Conservation (phyloP, 2,888 invertebrate genomes). For the Drosophila mercatorum region DNA sequence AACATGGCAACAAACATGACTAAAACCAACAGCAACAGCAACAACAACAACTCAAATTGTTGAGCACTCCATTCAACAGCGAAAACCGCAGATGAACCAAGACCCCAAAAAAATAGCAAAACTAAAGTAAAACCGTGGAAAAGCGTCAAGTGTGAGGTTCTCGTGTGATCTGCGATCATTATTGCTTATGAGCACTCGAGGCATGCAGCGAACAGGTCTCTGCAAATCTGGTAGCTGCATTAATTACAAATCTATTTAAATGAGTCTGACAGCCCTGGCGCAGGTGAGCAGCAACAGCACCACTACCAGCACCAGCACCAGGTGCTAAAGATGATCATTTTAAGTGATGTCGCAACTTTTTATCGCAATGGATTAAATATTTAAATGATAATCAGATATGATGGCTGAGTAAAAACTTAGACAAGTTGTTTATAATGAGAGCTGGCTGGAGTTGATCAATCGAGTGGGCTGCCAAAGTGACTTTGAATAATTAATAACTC, state of each 20-base stretch:
- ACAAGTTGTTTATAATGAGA: slow-evolving; percentile 17
- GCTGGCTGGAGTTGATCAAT: slow-evolving; percentile 11
- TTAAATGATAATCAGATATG: slow-evolving; percentile 24
- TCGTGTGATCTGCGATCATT: slow-evolving; percentile 65
- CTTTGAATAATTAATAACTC: neutral
- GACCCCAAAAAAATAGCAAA: slow-evolving; percentile 35
- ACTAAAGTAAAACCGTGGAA: slow-evolving; percentile 64
- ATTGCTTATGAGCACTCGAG: slow-evolving; percentile 28
- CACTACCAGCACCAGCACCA: slow-evolving; percentile 1
- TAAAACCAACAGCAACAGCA: slow-evolving; percentile 24
- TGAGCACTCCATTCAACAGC: slow-evolving; percentile 27
- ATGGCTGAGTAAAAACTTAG: slow-evolving; percentile 11
- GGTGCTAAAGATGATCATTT: slow-evolving; percentile 42
- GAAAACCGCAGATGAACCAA: slow-evolving; percentile 53
- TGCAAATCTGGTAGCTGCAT: slow-evolving; percentile 49
- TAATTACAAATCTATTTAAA: slow-evolving; percentile 72
- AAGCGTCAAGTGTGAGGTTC: slow-evolving; percentile 69
- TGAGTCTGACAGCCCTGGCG: slow-evolving; percentile 41
- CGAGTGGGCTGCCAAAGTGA: neutral
- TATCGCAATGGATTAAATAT: slow-evolving; percentile 16
- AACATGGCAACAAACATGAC: slow-evolving; percentile 55
- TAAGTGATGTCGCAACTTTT: slow-evolving; percentile 42
- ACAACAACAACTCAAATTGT: slow-evolving; percentile 9
- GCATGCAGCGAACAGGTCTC: slow-evolving; percentile 40
- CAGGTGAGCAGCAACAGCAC: slow-evolving; percentile 21